Percentiles rank a stretch among this genome's conserved stretches.
These are phyloP conservation scores for Cinclus mexicanus DNA, from an alignment of 2,113 vertebrate species.

Conservation along the genomic window DNA sequence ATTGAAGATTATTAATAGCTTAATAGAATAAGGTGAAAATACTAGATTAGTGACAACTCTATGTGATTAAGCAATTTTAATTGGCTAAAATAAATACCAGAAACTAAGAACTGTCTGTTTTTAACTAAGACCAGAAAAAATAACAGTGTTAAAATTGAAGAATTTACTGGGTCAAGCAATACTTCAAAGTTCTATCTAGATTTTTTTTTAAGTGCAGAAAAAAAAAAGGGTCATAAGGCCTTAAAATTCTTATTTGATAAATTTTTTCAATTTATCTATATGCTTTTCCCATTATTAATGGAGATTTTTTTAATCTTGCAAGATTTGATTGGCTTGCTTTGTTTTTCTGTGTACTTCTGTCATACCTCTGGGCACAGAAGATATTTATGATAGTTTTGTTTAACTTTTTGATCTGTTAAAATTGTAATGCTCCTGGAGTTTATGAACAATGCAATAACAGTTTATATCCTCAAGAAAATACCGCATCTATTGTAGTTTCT, in stretches of 20 bases:
- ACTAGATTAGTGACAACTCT: neutral
- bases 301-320: neutral
- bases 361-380: neutral
- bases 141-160: neutral
- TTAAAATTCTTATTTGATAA: neutral
- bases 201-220: neutral
- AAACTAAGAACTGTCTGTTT: neutral
- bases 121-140: neutral
- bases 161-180: neutral
- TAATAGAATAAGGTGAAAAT: neutral
- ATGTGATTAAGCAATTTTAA: neutral
- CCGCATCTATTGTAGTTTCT: neutral
- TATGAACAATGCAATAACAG: neutral
- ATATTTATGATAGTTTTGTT: neutral
- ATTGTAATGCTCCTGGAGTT: neutral
- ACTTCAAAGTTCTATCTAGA: neutral
- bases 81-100: neutral
- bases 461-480: neutral
- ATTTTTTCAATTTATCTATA: neutral
- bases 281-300: neutral
- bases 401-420: constrained; percentile 9
- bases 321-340: neutral
- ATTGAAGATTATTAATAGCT: neutral
- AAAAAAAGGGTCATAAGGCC: fast-evolving
- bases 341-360: neutral